Percentiles rank a stretch among this genome's conserved stretches.
Conservation (phyloP, 2,888 invertebrate species). For the Dryobota labecula region DNA sequence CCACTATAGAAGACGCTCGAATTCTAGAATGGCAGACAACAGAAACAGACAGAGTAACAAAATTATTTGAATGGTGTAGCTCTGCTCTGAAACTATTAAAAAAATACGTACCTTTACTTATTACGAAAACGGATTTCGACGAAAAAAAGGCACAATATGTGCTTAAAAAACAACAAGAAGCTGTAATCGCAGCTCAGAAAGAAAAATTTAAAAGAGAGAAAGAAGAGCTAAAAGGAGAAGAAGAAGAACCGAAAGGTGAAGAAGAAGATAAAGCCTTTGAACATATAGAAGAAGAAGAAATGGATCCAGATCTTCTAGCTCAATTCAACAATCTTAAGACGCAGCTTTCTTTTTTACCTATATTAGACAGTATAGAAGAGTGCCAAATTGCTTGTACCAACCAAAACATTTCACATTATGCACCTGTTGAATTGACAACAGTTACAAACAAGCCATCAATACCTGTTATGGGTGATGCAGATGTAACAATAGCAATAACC, state of each 20-base stretch:
- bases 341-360: constrained; percentile 74
- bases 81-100: constrained; percentile 65
- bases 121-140: constrained; percentile 55
- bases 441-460: constrained; percentile 71
- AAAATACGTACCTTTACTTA: constrained; percentile 73
- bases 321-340: constrained; percentile 65
- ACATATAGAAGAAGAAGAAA: constrained; percentile 35
- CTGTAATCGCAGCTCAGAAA: constrained; percentile 1
- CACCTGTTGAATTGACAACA: constrained; percentile 79
- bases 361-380: constrained; percentile 75
- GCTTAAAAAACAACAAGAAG: constrained; percentile 9
- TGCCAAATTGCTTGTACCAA: constrained; percentile 71
- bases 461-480: constrained; percentile 86
- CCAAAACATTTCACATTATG: constrained; percentile 75
- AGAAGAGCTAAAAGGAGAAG: constrained; percentile 16
- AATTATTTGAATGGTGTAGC: constrained; percentile 82
- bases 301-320: constrained; percentile 47
- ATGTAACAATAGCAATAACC: constrained; percentile 82
- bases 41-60: constrained; percentile 79
- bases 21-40: constrained; percentile 77
- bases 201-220: not conserved
- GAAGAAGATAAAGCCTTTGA: constrained; percentile 22
- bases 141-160: constrained; percentile 36
- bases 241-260: not conserved
- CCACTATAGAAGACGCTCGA: constrained; percentile 82